These are phyloP conservation scores for Tachyglossus aculeatus DNA, from an alignment of 2,797 vertebrate genomes.

Conservation along the genomic window DNA sequence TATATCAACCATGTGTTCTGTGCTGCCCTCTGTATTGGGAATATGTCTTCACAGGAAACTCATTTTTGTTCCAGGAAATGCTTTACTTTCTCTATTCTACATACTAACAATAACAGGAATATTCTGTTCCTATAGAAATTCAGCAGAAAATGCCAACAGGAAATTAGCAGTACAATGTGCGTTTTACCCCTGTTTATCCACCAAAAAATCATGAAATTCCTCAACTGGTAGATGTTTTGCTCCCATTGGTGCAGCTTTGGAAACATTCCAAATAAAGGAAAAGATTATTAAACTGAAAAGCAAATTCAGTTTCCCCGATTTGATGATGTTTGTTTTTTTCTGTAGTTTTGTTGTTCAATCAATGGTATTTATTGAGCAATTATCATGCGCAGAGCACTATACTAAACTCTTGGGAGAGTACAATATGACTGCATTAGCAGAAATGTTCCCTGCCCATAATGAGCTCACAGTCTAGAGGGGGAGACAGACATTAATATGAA, in stretches of 20 bases:
- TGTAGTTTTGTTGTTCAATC: too few relatives aligned
- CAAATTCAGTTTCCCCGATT: background rate
- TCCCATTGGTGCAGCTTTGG: constrained; percentile 1
- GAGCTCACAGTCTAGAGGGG: too few relatives aligned
- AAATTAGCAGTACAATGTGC: constrained; percentile 27
- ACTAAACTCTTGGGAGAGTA: too few relatives aligned
- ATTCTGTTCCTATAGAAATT: too few relatives aligned
- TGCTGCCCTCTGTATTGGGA: background rate
- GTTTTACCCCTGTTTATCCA: constrained; percentile 8
- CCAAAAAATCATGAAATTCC: constrained; percentile 18
- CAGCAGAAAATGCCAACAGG: constrained; percentile 5
- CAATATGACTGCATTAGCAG: too few relatives aligned
- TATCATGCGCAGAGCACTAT: too few relatives aligned
- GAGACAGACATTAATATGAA: too few relatives aligned
- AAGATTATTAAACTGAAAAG: background rate
- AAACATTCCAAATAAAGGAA: constrained; percentile 14
- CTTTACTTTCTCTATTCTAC: too few relatives aligned
- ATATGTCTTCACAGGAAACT: constrained; percentile 30
- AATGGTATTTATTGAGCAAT: too few relatives aligned
- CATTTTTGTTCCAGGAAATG: too few relatives aligned
- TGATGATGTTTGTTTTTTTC: constrained; percentile 6
- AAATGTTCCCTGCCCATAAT: too few relatives aligned
- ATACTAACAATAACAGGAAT: background rate
- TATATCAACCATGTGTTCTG: background rate
- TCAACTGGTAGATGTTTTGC: background rate